phyloP scores from a whole-genome alignment of 2,113 vertebrate genomes.

The Felis chaus region DNA sequence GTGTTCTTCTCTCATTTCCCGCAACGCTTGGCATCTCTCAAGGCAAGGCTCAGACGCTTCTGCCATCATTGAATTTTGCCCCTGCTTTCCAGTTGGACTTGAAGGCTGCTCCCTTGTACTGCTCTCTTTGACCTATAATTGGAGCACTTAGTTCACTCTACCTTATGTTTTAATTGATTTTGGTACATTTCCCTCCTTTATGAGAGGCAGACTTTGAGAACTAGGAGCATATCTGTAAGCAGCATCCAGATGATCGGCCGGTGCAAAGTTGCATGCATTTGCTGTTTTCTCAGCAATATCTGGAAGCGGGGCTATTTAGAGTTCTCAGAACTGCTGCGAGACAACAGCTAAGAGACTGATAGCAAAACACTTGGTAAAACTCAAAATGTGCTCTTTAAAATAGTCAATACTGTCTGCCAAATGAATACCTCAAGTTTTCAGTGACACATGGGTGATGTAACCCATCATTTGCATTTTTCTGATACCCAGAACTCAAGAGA shows the following conservation, averaged over 20 bases:
- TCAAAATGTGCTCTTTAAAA: conserved; percentile 24
- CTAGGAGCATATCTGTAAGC: background rate
- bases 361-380: conserved; percentile 4
- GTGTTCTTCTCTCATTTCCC: background rate
- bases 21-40: background rate
- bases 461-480: background rate
- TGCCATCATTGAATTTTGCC: background rate
- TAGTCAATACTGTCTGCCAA: background rate
- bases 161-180: background rate
- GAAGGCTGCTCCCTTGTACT: background rate
- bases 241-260: background rate
- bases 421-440: conserved; percentile 26
- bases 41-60: background rate
- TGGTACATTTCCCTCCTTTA: background rate
- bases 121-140: background rate
- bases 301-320: background rate
- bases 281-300: background rate
- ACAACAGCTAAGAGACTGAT: background rate
- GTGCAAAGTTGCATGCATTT: background rate
- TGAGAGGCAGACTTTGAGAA: background rate
- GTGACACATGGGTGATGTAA: background rate
- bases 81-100: background rate
- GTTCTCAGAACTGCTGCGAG: conserved; percentile 6
- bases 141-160: background rate
- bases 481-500: background rate